Conservation (phyloP, 1,140 invertebrate genomes). For the Yoshiicerus persimilis region DNA sequence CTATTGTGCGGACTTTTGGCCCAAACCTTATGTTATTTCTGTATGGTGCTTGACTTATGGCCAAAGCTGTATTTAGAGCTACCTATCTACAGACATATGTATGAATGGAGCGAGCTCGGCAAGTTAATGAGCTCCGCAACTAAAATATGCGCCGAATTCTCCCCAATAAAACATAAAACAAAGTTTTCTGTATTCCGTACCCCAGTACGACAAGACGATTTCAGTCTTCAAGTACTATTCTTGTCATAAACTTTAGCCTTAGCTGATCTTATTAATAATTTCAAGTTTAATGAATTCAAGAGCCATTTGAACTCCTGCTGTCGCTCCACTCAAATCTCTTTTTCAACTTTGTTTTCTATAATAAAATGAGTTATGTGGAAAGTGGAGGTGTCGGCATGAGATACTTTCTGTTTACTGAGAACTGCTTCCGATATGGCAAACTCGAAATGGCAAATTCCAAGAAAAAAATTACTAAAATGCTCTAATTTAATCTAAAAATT, state of each 20-base stretch:
- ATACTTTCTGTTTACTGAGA: background rate
- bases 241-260: conserved; percentile 7
- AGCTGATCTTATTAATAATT: conserved; percentile 21
- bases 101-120: background rate
- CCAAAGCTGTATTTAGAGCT: background rate
- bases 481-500: too few species aligned
- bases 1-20: too few species aligned
- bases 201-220: background rate
- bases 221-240: background rate
- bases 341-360: background rate
- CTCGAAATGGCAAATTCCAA: background rate
- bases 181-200: background rate
- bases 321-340: background rate
- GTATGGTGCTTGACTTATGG: too few species aligned
- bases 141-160: conserved; percentile 12
- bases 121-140: background rate
- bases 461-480: background rate
- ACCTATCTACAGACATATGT: background rate
- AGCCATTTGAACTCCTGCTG: background rate
- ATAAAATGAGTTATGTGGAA: too few species aligned
- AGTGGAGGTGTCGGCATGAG: too few species aligned
- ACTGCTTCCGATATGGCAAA: background rate
- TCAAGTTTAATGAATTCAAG: conserved; percentile 19
- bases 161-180: conserved; percentile 21
- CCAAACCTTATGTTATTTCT: too few species aligned